Percentiles rank a stretch among this genome's conserved stretches.
Conservation (phyloP, 2,888 invertebrate species). For the Tenthredo mesomela region DNA sequence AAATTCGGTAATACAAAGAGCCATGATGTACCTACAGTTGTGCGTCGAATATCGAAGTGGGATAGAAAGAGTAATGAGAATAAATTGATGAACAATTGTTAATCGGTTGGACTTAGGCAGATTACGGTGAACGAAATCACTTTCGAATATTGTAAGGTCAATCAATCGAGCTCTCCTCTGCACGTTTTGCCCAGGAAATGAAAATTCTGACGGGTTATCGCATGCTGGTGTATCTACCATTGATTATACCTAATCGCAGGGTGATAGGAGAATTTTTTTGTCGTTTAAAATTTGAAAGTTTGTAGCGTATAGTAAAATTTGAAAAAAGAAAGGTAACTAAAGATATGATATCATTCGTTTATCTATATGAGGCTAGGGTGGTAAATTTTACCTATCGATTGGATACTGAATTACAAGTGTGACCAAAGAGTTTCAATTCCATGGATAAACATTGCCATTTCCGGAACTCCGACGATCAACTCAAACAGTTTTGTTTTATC, state of each 20-base stretch:
- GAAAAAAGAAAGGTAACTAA: not conserved
- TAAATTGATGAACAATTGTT: constrained; percentile 20
- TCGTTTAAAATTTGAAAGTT: not conserved
- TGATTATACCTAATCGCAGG: not conserved
- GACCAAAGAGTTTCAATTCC: constrained; percentile 8
- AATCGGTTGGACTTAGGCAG: not conserved
- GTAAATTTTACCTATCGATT: not conserved
- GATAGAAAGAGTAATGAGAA: not conserved
- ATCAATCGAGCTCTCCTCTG: constrained; percentile 10
- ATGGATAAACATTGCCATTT: constrained; percentile 28
- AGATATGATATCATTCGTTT: not conserved
- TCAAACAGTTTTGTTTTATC: constrained; percentile 24
- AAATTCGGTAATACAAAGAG: not conserved
- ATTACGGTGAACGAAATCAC: not conserved
- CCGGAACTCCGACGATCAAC: constrained; percentile 20
- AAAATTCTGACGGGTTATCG: constrained; percentile 12
- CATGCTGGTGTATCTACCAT: not conserved
- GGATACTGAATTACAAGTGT: constrained; percentile 16
- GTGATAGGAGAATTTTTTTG: not conserved
- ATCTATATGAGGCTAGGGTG: not conserved
- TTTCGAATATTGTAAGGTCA: constrained; percentile 2
- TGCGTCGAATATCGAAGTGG: not conserved
- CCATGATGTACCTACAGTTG: not conserved
- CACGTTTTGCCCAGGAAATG: constrained; percentile 29
- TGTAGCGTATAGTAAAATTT: not conserved